Conservation (phyloP, 1,140 invertebrate species). For the Calliphora vicina region DNA sequence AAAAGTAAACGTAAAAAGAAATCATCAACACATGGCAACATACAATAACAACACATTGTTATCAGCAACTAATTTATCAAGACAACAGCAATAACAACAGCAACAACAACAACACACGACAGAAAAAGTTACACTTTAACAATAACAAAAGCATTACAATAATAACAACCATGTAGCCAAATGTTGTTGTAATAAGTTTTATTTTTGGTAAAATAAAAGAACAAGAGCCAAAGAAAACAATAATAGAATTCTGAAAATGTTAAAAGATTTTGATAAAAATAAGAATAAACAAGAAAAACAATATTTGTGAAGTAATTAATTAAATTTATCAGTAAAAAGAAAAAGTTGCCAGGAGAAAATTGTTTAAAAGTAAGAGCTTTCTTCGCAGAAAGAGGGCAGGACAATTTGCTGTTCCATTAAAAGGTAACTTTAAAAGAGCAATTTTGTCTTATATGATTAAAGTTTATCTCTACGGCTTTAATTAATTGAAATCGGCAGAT, state of each 20-base stretch:
- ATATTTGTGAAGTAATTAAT: background rate
- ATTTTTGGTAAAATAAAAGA: background rate
- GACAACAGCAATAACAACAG: background rate
- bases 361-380: no score
- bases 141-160: background rate
- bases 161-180: background rate
- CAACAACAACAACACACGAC: background rate
- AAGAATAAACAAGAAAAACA: background rate
- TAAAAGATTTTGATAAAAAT: no score
- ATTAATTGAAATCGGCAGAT: no score
- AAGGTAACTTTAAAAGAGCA: no score
- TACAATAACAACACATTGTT: slow-evolving; percentile 1
- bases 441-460: no score
- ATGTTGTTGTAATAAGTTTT: background rate
- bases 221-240: background rate
- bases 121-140: background rate
- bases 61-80: slow-evolving; percentile 27
- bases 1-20: background rate
- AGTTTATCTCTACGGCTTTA: no score
- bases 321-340: background rate
- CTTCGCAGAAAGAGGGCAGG: no score
- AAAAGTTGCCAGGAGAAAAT: no score
- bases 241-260: background rate
- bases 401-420: no score
- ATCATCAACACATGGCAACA: slow-evolving; percentile 1